phyloP scores from a whole-genome alignment of 1,140 invertebrate species.

The Octopus sinensis region DNA sequence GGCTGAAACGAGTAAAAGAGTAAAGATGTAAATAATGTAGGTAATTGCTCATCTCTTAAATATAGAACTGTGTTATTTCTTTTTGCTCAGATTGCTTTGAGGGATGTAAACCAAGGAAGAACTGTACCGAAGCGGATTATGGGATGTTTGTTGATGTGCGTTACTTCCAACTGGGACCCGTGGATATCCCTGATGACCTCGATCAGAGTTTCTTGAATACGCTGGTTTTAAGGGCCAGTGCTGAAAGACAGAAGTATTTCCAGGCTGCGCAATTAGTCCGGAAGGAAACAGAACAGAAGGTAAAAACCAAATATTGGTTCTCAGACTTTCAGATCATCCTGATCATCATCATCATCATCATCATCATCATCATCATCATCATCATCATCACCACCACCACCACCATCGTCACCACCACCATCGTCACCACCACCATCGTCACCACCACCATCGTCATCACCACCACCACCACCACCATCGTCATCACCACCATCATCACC shows the following conservation, averaged over 20 bases:
- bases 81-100: too few species aligned
- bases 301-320: neutral
- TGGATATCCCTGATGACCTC: constrained; percentile 40
- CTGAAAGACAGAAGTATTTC: constrained; percentile 36
- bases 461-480: too few species aligned
- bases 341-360: constrained; percentile 13
- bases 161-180: constrained; percentile 43
- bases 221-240: constrained; percentile 40
- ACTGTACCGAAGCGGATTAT: constrained; percentile 37
- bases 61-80: too few species aligned
- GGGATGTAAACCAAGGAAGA: constrained; percentile 31
- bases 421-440: too few species aligned
- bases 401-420: too few species aligned
- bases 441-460: too few species aligned
- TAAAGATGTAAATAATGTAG: too few species aligned
- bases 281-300: constrained; percentile 37
- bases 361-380: neutral
- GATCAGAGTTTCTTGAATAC: constrained; percentile 41
- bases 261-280: constrained; percentile 44
- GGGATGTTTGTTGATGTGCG: constrained; percentile 48
- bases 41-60: too few species aligned
- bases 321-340: neutral
- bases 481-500: too few species aligned
- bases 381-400: neutral
- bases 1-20: too few species aligned